phyloP scores from a whole-genome alignment of 1,140 invertebrate genomes.

The Euschistus heros region DNA sequence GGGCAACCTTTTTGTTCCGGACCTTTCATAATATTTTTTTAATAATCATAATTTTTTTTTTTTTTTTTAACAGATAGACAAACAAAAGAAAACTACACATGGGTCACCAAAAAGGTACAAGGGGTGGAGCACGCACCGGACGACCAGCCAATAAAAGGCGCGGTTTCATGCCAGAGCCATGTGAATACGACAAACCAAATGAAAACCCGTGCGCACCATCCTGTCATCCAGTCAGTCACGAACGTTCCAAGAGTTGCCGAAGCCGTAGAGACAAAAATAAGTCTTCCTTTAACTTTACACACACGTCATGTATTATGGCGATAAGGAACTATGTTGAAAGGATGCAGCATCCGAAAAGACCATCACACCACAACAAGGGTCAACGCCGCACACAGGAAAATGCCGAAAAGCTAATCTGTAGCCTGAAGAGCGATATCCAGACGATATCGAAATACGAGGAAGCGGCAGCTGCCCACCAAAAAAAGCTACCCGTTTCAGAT shows the following conservation, averaged over 20 bases:
- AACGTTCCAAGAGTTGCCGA: not conserved
- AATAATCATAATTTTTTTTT: no score
- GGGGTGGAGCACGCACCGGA: no score
- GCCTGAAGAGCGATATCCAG: not conserved
- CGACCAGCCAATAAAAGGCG: not conserved
- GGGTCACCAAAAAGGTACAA: no score
- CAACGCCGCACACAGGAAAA: not conserved
- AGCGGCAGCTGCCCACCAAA: not conserved
- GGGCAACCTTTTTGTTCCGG: no score
- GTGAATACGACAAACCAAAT: not conserved
- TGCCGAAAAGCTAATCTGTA: not conserved
- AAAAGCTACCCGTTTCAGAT: not conserved
- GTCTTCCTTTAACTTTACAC: not conserved
- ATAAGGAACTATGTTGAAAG: constrained; percentile 1
- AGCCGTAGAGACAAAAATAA: not conserved
- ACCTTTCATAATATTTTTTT: no score
- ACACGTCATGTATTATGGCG: not conserved
- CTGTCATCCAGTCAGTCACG: not conserved
- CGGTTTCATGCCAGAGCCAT: not conserved
- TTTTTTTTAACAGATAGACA: no score
- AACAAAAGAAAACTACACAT: no score
- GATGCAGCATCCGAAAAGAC: not conserved
- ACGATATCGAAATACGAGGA: constrained; percentile 2
- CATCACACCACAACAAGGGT: not conserved
- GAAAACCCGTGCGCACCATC: not conserved